Evolutionary conservation across 2,888 invertebrate species (phyloP).

Genomic region (Eupithecia dodoneata): DNA sequence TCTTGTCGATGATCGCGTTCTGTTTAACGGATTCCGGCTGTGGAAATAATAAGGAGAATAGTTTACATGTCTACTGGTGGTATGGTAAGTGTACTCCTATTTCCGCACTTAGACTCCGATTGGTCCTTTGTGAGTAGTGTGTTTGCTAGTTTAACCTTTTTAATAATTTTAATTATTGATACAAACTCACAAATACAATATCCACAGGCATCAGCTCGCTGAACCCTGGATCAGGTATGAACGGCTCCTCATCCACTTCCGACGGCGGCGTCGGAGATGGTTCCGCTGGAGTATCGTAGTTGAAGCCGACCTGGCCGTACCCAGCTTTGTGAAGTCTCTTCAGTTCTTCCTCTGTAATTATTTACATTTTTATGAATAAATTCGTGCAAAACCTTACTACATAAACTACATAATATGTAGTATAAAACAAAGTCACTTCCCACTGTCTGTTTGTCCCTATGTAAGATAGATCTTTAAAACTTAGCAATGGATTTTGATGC

Average conservation of each 20-base stretch:
- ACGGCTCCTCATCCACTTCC: constrained; percentile 91
- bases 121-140: no score
- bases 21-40: constrained; percentile 95
- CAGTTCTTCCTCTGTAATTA: constrained; percentile 93
- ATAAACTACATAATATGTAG: no score
- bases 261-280: constrained; percentile 80
- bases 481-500: no score
- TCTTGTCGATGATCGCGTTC: constrained; percentile 97
- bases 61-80: background rate
- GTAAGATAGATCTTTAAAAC: no score
- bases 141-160: no score
- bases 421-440: no score
- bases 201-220: constrained; percentile 88
- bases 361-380: no score
- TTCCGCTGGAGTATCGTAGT: constrained; percentile 85
- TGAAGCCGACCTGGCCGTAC: constrained; percentile 91
- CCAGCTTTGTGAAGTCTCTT: constrained; percentile 92
- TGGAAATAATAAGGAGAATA: constrained; percentile 38
- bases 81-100: no score
- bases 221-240: constrained; percentile 88
- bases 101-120: no score
- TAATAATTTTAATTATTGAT: background rate
- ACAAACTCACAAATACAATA: constrained; percentile 86
- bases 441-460: no score
- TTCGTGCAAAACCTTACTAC: no score